Evolutionary conservation across 1,140 invertebrate genomes (phyloP).

Genomic region (Drosophila truncata): DNA sequence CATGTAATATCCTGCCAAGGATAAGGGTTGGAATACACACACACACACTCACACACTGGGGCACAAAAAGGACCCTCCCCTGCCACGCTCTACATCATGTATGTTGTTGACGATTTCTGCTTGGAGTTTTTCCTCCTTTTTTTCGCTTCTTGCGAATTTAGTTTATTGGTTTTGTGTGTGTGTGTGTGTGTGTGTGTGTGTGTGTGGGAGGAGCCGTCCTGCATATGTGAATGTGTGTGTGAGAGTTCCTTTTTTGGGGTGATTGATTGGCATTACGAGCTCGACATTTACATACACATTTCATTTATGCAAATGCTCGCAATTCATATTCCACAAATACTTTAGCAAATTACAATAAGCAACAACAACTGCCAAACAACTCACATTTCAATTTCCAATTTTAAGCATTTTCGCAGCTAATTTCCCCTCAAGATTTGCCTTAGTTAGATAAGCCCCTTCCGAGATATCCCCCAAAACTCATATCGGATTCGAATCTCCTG

Average conservation of each 20-base stretch:
- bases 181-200: conserved; percentile 27
- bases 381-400: conserved; percentile 64
- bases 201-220: conserved; percentile 64
- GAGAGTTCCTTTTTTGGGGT: conserved; percentile 69
- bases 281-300: conserved; percentile 82
- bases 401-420: conserved; percentile 80
- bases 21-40: conserved; percentile 78
- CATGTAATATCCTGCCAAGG: conserved; percentile 83
- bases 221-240: conserved; percentile 39
- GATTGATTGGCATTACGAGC: conserved; percentile 82
- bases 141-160: conserved; percentile 75
- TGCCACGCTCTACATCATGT: conserved; percentile 45
- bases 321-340: conserved; percentile 83
- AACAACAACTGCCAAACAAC: conserved; percentile 22
- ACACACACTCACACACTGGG: conserved; percentile 21
- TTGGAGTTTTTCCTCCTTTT: conserved; percentile 51
- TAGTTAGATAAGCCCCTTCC: conserved; percentile 63
- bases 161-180: conserved; percentile 78
- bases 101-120: conserved; percentile 81
- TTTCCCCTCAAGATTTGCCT: conserved; percentile 77
- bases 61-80: conserved; percentile 41
- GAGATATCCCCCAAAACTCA: conserved; percentile 12
- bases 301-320: conserved; percentile 83
- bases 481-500: conserved; percentile 50
- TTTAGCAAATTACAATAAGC: conserved; percentile 78